phyloP scores from a whole-genome alignment of 2,113 vertebrate genomes.

The Hippotragus niger region DNA sequence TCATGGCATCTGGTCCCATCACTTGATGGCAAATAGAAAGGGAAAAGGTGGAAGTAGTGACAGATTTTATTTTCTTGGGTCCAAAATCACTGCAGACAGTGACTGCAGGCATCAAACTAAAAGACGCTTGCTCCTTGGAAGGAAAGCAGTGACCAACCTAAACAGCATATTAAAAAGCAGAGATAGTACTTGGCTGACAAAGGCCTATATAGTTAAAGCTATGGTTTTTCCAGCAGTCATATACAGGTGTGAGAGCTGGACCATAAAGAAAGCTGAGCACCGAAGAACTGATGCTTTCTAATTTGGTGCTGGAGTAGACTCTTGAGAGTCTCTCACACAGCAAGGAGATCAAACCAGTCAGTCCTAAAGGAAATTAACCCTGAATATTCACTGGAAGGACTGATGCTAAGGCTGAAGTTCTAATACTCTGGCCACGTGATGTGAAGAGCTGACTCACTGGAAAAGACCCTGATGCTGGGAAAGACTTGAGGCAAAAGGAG shows the following conservation, averaged over 20 bases:
- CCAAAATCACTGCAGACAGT: neutral
- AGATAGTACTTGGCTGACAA: neutral
- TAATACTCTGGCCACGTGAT: neutral
- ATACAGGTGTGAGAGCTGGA: neutral
- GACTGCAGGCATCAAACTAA: neutral
- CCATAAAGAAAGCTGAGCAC: neutral
- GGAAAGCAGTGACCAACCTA: neutral
- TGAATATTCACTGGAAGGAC: neutral
- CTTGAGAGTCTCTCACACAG: neutral
- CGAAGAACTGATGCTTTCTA: neutral
- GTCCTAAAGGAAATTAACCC: neutral
- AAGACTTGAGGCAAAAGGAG: neutral
- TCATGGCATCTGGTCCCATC: neutral
- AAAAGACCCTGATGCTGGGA: neutral
- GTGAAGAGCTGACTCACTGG: neutral
- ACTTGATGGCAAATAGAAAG: neutral
- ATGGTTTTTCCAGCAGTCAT: neutral
- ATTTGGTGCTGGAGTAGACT: neutral
- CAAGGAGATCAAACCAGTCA: neutral
- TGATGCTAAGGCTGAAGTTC: neutral
- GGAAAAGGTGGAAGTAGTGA: neutral
- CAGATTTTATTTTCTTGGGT: neutral
- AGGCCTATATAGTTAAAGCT: neutral
- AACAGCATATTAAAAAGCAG: neutral
- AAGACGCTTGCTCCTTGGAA: neutral